A percentile compares a stretch with the other conserved stretches of the same genome.
phyloP scores from a whole-genome alignment of 2,113 vertebrate genomes.

The Xyliphius kryptos region DNA sequence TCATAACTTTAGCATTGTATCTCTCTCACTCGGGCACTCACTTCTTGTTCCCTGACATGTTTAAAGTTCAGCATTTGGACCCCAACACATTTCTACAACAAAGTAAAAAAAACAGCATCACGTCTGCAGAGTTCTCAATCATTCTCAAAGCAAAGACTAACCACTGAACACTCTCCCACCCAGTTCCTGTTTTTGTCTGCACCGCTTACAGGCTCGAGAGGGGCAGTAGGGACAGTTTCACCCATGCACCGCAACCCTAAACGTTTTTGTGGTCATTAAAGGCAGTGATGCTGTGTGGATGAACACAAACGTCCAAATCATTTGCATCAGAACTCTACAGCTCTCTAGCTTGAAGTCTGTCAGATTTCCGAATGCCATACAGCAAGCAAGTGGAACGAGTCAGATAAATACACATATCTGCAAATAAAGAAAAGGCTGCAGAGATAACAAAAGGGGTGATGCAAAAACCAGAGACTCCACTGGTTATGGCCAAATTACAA shows the following conservation, averaged over 20 bases:
- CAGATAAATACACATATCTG: too few relatives aligned
- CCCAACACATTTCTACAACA: conserved; percentile 30
- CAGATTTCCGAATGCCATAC: too few relatives aligned
- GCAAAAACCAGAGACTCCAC: too few relatives aligned
- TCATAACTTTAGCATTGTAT: conserved; percentile 13
- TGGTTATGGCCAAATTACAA: too few relatives aligned
- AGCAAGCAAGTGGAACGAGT: too few relatives aligned
- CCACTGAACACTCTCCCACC: background rate
- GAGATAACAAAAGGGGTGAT: too few relatives aligned
- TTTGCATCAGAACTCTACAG: too few relatives aligned
- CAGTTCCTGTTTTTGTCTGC: conserved; percentile 6
- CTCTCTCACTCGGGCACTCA: conserved; percentile 3
- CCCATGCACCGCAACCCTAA: background rate
- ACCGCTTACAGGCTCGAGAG: background rate
- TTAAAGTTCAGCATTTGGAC: conserved; percentile 36
- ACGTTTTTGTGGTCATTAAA: too few relatives aligned
- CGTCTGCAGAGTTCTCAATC: conserved; percentile 14
- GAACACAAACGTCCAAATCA: too few relatives aligned
- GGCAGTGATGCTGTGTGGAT: too few relatives aligned
- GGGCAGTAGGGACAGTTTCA: background rate
- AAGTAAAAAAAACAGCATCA: conserved; percentile 28
- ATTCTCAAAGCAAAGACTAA: conserved; percentile 12
- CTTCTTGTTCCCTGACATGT: conserved; percentile 33
- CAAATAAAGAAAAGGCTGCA: too few relatives aligned
- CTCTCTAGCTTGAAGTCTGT: too few relatives aligned